Base-by-base conservation (phyloP, 2,888 invertebrate species). In the Agrotis ipsilon region DNA sequence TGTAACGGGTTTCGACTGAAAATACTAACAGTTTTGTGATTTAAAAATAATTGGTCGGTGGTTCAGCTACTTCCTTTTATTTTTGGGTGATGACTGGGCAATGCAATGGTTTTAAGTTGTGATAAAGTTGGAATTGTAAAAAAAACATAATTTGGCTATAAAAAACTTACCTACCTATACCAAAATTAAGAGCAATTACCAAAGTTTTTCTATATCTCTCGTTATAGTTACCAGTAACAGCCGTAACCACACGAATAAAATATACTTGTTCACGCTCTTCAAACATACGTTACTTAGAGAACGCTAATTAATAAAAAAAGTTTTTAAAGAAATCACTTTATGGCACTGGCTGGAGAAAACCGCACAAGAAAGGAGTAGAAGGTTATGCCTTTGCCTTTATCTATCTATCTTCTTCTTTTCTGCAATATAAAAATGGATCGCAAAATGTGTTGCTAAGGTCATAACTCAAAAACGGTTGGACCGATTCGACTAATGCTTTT, bases 71-170 rank as follows among this genome's bases (percentile, higher is more conserved):
- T 48, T 21, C 24, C 19, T 48, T 70, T 49, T 32, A 63, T 61
- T 75, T 51, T 27, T 14, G 16, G 16, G 27, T 49, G 43, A 52
- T 65, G 32, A 51, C 49, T 52, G 45, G 52, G 46, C 45, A 60
- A 43, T 70, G 60, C 16, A 48, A 63, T 14, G 21, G 43, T 46
- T 27, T 51, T 24, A 55, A 51, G 43, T 11, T 54, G 21, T 51
- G 48, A 11, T 11, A 13, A 63, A 32, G 16, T 45, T 45, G 27
- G 13, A 67, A 63, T 62, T 32, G 21, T 61, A 52, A 60, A 75
- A 67, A 55, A 75, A 54, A 24, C 39, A 70, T 80, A 64, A 80
- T 55, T 66, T 45, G 14, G 13, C 39, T n/a, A 21, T 54, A 49
- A 49, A 43, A 69, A 46, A 52, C 16, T 19, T 18, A 52, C 39